Conservation (phyloP, 2,797 vertebrate genomes). For the Gymnopithys bicolor region DNA sequence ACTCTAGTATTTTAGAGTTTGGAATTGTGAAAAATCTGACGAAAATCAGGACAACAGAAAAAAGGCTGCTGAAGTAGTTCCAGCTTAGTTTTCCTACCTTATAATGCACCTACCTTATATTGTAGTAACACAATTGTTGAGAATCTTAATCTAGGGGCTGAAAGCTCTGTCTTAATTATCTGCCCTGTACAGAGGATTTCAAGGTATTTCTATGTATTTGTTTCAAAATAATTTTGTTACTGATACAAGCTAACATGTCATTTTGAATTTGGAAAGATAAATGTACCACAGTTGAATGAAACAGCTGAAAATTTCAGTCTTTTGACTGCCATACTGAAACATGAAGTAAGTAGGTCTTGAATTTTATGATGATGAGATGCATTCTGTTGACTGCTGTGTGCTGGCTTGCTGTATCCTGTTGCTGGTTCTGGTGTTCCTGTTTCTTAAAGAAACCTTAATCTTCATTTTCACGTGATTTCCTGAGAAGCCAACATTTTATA, state of each 20-base stretch:
- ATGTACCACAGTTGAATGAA: background rate
- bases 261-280: background rate
- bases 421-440: background rate
- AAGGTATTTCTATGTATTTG: background rate
- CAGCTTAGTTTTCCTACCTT: background rate
- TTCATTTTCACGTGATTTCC: background rate
- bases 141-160: background rate
- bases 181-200: background rate
- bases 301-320: background rate
- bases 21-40: background rate
- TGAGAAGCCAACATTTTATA: background rate
- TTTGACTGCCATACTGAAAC: background rate
- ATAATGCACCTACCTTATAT: background rate
- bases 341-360: background rate
- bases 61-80: background rate
- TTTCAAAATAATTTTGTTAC: background rate
- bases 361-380: background rate
- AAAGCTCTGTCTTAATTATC: background rate
- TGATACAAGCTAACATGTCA: background rate
- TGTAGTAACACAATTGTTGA: background rate
- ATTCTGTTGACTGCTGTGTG: background rate
- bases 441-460: background rate
- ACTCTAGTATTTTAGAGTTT: background rate
- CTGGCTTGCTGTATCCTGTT: background rate
- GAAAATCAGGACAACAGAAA: background rate